Base-by-base conservation (phyloP, 2,797 vertebrate genomes). In the Sebastes iracundus region DNA sequence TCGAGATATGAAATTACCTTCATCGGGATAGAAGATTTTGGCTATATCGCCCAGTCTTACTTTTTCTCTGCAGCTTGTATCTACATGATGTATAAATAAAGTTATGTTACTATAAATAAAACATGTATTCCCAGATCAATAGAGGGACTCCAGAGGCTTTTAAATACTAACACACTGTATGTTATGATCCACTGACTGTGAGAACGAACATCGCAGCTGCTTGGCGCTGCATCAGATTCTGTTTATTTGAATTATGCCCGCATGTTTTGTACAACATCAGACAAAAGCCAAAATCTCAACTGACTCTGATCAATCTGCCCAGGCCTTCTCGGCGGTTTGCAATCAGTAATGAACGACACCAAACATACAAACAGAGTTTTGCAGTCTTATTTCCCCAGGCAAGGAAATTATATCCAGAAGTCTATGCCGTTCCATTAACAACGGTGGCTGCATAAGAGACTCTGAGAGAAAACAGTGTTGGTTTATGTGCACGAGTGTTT, bases 401-500 rank as follows among this genome's bases (percentile, higher is more conserved):
- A 67, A 82, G 58, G 16, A 82, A 46, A 85, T 86, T 67, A 80
- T 66, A 89, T 81, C 38, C 82, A 81, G 84, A 67, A 89, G 69
- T 85, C 79, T 82, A 25, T 87, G 78, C 69, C 60, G 42, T 86
- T 87, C 79, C 82, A 92, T 90, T 90, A 86, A 86, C 81, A 91
- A 75, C 59, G 35, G 30, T 52, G 64, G 46, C 62, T 76, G 63
- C 65, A 33, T 72, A 61, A 75, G 62, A 69, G 63, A 77, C 27
- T 53, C 6, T 30, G 30, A 42, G 61, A 70, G 70, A 83, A 83
- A 89, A 88, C 75, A 72, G 68, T 75, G 72, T 87, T 75, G 84
- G 83, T 86, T 87, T 84, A 84, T 80, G 77, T 90, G 85, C 67
- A 52, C 72, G 58, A 86, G 78, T 86, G 84, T 93, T 90, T 89